These are phyloP conservation scores for Dynastes maya DNA, from an alignment of 2,888 invertebrate genomes.

Conservation along the genomic window DNA sequence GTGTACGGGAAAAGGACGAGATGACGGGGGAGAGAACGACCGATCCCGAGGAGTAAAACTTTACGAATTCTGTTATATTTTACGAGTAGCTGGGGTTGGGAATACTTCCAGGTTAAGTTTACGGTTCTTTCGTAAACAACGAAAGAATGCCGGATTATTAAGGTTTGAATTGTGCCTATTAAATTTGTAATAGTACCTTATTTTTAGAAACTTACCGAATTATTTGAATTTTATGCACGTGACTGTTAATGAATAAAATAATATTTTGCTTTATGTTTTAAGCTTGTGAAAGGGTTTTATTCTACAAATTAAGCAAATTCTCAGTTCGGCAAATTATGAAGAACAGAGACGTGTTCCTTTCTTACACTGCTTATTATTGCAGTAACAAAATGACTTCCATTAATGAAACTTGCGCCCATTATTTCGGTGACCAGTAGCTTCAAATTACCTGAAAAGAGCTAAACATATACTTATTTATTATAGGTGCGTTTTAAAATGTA, in stretches of 20 bases:
- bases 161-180: constrained; percentile 41
- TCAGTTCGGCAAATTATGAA: too few relatives aligned
- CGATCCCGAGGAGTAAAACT: constrained; percentile 36
- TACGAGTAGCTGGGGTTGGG: constrained; percentile 33
- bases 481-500: too few relatives aligned
- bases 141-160: constrained; percentile 41
- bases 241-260: constrained; percentile 1
- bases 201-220: constrained; percentile 18
- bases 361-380: too few relatives aligned
- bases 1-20: constrained; percentile 16
- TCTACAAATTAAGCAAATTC: too few relatives aligned
- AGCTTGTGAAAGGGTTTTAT: too few relatives aligned
- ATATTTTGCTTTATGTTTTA: background rate
- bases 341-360: too few relatives aligned
- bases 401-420: too few relatives aligned
- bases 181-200: constrained; percentile 44
- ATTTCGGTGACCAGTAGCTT: too few relatives aligned
- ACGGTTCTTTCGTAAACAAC: constrained; percentile 22
- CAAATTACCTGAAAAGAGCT: too few relatives aligned
- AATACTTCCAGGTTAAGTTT: constrained; percentile 42
- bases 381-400: too few relatives aligned
- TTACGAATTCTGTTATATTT: constrained; percentile 46
- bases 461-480: too few relatives aligned
- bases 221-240: constrained; percentile 13
- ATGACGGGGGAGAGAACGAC: constrained; percentile 5